Base-by-base conservation (phyloP, 2,113 vertebrate genomes). In the Lethenteron camtschaticum region DNA sequence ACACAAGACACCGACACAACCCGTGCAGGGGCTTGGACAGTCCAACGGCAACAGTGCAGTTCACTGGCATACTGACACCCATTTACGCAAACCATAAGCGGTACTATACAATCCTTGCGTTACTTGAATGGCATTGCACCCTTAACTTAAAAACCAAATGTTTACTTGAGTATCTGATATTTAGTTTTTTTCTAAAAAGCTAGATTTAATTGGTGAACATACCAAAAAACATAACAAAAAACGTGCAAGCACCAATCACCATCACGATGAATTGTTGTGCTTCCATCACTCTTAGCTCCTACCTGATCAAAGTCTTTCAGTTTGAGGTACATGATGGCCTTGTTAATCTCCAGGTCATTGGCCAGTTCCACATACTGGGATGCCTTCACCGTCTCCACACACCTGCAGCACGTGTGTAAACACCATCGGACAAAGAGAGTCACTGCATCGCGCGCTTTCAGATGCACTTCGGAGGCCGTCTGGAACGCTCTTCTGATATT, bases 291-390 rank as follows among this genome's bases (percentile, higher is more conserved):
- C 41, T 6, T 11, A 9, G 69, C 12, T 56, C 76, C 76, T 81
- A 97, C 94, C 83, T 99, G 88, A 70, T 85, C 90, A 76, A 90
- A 92, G 76, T 99, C 87, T 75, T 83, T 87, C 75, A 94, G 89
- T 76, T 86, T 82, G 72, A 99, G 79, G 74, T 89, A 95, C n/a
- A 88, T 95, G 76, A 94, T 88, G 70, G 94, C 94, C 83, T 99
- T 99, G 81, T 90, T 95, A 76, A 99, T 95, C 80, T 99, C 92
- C 73, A 99, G 77, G 70, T 99, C 90, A 74, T 96, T 91, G 71
- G 92, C 91, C 66, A 99, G 78, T 73, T 99, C 92, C 3, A 92
- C 83, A 55, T 97, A 99, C 57, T 84, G 88, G 70, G 90, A 99
- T 68, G 80, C 79, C 78, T 95, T 99, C 70, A 99, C 87, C 72